Base-by-base conservation (phyloP, 1,140 invertebrate genomes). In the Heliconius melpomene region DNA sequence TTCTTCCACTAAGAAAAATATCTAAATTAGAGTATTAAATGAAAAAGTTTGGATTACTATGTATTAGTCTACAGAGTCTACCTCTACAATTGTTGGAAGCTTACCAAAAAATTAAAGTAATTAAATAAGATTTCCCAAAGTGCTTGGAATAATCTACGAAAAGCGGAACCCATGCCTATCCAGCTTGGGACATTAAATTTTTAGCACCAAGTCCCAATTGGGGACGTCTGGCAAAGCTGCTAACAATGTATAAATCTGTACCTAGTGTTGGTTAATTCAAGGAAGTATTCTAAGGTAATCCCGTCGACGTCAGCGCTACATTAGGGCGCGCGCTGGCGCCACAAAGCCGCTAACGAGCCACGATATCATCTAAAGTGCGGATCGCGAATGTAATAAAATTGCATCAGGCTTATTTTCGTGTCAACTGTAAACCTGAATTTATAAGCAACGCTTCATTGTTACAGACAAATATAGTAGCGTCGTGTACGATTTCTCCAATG, bases 321-420 rank as follows among this genome's bases (percentile, higher is more conserved):
- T 88, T 91, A 90, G 86, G 79, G 83, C 75, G 72, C 40, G 77
- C 57, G 80, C 86, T 87, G 90, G 91, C 85, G 88, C 85, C 83
- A 90, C 91, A 90, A 89, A 90, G 86, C 86, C 85, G 83, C 88
- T 91, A 91, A 92, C 91, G 87, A 92, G 88, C 75, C 66, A 78
- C 86, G 84, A 87, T 81, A 81, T 75, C 74, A 78, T 78, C 80
- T 81, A 73, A 75, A 29, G 79, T 70, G 72, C 79, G 54, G 40
- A 32, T 54, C 38, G 75, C 29, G 72, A 71, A 50, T 72, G 76
- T 74, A 77, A 74, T 80, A 80, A 80, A 80, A 74, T 66, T 80
- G 75, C 75, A 80, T 77, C 79, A 77, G 46, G 72, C 75, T 26
- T 46, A 75, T 77, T 72, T 77, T 74, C 52, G 57, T 80, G 75